Conservation (phyloP, 2,888 invertebrate species). For the Periphyllus acericola region DNA sequence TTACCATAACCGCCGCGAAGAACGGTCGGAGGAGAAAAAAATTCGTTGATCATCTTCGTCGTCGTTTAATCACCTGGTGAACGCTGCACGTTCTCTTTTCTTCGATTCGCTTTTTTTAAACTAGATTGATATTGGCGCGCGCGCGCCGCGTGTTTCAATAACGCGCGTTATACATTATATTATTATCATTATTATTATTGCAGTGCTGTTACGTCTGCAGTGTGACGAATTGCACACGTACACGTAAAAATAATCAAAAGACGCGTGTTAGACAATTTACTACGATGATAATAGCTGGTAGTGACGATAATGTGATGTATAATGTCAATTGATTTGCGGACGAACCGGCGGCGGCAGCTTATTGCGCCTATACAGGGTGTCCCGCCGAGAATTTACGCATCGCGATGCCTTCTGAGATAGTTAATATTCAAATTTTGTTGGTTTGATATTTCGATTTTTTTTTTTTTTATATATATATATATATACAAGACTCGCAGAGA, state of each 20-base stretch:
- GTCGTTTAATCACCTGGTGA: not conserved
- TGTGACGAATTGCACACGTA: not conserved
- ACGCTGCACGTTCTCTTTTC: conserved; percentile 8
- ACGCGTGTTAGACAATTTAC: not conserved
- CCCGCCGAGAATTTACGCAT: no score
- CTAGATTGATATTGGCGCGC: not conserved
- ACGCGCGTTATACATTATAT: not conserved
- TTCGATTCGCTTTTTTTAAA: conserved; percentile 7
- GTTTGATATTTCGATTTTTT: no score
- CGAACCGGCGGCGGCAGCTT: not conserved
- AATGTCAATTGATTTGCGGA: not conserved
- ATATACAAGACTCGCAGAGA: no score
- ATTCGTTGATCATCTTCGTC: not conserved
- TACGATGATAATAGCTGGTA: not conserved
- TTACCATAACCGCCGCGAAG: not conserved
- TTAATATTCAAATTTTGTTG: no score
- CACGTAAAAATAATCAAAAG: not conserved
- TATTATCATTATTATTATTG: no score
- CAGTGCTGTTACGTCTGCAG: not conserved
- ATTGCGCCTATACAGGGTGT: not conserved
- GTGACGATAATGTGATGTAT: not conserved
- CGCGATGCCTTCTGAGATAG: no score
- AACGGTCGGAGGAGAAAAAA: not conserved
- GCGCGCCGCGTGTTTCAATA: not conserved
- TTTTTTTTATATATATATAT: no score